Conservation (phyloP, 2,113 vertebrate genomes). For the Numida meleagris region DNA sequence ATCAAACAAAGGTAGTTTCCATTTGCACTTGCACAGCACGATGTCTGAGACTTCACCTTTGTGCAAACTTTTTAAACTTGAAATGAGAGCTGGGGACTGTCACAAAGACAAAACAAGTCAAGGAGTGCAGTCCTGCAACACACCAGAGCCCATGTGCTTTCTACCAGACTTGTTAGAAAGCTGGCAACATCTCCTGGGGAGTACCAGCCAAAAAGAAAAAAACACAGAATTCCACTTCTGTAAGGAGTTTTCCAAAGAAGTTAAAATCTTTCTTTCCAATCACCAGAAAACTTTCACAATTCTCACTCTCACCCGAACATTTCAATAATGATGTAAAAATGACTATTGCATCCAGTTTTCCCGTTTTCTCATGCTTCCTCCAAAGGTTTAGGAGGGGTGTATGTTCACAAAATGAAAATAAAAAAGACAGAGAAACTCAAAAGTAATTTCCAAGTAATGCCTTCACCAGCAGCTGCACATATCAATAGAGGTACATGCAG, state of each 20-base stretch:
- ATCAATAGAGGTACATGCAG: not conserved
- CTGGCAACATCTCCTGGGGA: slow-evolving; percentile 2
- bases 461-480: not conserved
- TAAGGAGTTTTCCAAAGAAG: not conserved
- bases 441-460: not conserved
- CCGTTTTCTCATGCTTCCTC: not conserved
- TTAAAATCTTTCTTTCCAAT: not conserved
- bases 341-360: not conserved
- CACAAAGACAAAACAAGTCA: not conserved
- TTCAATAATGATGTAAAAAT: not conserved
- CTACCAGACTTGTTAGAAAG: not conserved
- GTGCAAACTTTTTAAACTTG: not conserved
- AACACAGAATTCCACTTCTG: not conserved
- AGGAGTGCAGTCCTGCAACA: not conserved
- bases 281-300: not conserved
- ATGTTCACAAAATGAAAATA: not conserved
- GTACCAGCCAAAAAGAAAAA: not conserved
- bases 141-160: not conserved
- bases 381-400: not conserved
- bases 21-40: not conserved
- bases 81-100: not conserved
- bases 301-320: not conserved
- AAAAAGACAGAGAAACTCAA: not conserved
- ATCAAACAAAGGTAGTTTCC: not conserved
- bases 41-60: not conserved